phyloP scores from a whole-genome alignment of 2,888 invertebrate species.

The Chironomus tentans region DNA sequence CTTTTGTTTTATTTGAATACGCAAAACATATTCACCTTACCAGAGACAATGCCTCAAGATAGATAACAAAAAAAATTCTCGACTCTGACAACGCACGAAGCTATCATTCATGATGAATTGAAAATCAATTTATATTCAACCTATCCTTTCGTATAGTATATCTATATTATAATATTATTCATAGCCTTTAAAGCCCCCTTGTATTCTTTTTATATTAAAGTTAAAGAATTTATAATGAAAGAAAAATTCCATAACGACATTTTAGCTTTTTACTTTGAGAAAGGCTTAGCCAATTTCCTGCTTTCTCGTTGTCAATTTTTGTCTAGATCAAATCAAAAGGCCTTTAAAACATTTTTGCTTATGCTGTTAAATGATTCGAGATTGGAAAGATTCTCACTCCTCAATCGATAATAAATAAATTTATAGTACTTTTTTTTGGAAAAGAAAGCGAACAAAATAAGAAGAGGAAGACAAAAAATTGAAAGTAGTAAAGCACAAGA shows the following conservation, averaged over 20 bases:
- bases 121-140: neutral
- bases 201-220: no score
- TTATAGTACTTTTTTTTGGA: conserved; percentile 4
- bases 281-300: neutral
- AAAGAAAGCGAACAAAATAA: neutral
- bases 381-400: neutral
- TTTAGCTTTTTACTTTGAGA: neutral
- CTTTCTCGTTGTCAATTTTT: no score
- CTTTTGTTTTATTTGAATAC: neutral
- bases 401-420: conserved; percentile 25
- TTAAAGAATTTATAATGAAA: no score
- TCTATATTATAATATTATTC: no score
- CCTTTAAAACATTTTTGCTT: no score
- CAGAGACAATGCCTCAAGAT: neutral
- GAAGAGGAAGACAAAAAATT: neutral
- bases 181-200: no score
- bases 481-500: neutral
- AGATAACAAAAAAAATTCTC: neutral
- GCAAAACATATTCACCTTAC: neutral
- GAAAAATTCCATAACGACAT: neutral
- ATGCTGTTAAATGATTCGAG: no score
- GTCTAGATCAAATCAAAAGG: no score
- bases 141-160: neutral
- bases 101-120: neutral
- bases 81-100: neutral